Base-by-base conservation (phyloP, 35 echinoderm and acorn worm species). In the Eucidaris tribuloides region DNA sequence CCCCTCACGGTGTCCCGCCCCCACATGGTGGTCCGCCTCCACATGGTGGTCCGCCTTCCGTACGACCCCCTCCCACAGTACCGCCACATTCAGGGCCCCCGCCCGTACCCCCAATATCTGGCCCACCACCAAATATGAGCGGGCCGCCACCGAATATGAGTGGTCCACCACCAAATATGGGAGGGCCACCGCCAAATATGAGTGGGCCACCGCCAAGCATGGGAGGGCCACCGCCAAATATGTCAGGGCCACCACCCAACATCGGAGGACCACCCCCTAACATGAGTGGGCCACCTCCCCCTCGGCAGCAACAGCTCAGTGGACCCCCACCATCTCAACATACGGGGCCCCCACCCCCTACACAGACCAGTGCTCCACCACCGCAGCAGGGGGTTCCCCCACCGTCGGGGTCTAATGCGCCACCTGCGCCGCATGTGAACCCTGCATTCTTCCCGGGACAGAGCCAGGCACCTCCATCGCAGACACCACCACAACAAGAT, bases 391-490 rank as follows among this genome's bases (percentile, higher is more conserved):
- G 84, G 70, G 7, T 68, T 33, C 28, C 45, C 20, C 52, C 57
- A 28, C 81, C 74, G 17, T 62, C 58, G 15, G 54, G 22, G n/a
- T 70, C 57, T 78, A 34, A 36, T 37, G 81, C 70, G 22, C 81
- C 81, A 4, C 93, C 93, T 15, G 76, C 88, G 18, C 93, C 89
- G 68, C 93, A 96, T 85, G 93, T 96, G 15, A 96, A 96, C 59
- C 93, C 93, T 46, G 93, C 93, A 35, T 96, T 96, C 66, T 91
- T 96, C 46, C 89, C 81, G 29, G 89, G 80, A 23, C 93, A 96
- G 37, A 71, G 81, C 24, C 91, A 81, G 33, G 64, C 78, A 1
- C 76, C 82, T 0, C 42, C 85, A 2, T 32, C 62, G 30, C 88
- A 79, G 42, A 19, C 71, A 20, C 79, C 88, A 17, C 84, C 88